A percentile compares a stretch with the other conserved stretches of the same genome.
Conservation (phyloP, 2,113 vertebrate genomes). For the Tylochromis polylepis region DNA sequence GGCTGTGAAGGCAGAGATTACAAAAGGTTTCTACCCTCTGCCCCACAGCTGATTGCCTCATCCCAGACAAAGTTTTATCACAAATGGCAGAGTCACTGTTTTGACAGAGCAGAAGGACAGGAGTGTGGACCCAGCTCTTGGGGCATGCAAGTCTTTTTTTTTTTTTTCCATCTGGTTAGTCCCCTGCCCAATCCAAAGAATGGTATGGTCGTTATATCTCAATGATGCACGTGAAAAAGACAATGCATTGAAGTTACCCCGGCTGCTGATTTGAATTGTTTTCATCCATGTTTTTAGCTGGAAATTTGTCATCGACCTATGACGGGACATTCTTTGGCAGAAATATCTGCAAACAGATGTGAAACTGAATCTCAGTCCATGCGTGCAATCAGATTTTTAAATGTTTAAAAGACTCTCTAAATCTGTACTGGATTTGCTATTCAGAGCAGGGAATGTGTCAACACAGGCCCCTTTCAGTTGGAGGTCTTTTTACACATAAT, state of each 20-base stretch:
- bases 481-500: not conserved
- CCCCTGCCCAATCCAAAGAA: not conserved
- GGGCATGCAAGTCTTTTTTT: conserved; percentile 1
- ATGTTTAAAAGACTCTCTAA: not conserved
- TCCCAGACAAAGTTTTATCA: conserved; percentile 29
- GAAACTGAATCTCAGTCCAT: not conserved
- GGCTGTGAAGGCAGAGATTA: conserved; percentile 1
- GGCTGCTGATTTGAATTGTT: not conserved
- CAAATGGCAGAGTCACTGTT: conserved; percentile 20
- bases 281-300: not conserved
- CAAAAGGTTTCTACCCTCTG: conserved; percentile 12
- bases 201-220: not conserved
- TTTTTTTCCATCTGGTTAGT: not conserved
- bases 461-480: not conserved
- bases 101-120: conserved; percentile 28
- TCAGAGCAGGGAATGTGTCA: not conserved
- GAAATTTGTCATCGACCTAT: not conserved
- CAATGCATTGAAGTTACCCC: not conserved
- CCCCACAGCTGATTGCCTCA: not conserved
- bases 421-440: not conserved
- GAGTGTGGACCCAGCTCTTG: conserved; percentile 15
- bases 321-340: not conserved
- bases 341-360: not conserved
- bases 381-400: not conserved
- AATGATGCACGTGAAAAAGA: not conserved